Evolutionary conservation across 2,113 vertebrate species (phyloP), one percentile per base, ranked within the genome.

Genomic region (Nerophis lumbriciformis): DNA sequence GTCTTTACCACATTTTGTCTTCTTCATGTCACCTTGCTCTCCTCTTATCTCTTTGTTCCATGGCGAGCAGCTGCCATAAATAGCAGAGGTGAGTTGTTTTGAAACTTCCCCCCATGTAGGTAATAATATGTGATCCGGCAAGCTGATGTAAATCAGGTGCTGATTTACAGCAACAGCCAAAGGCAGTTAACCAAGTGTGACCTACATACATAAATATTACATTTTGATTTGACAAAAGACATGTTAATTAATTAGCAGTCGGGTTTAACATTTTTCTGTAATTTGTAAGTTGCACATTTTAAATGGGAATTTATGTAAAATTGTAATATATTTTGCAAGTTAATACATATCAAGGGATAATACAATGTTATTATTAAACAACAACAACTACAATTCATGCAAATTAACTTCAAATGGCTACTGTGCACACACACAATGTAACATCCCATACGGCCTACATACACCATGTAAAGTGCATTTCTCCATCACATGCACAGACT

Each of bases 141-240:
- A 28, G 53, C 55, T 54, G 63, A 76, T 82, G 48, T 57, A 77
- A 82, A 83, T 52, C 50, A 75, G 71, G 48, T 49, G 59, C 59
- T 74, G 71, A 77, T 78, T 75, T 65, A 80, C 61, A 63, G 57
- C 44, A 69, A 56, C 68, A 53, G 55, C 78, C 72, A 8, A 11
- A 36, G 57, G 78, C 66, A 51, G 21, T 61, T 62, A 69, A 68
- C 53, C 53, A 9, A 58, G 28, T 42, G 66, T 67, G 65, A 69
- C 64, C 58, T 54, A 79, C 59, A 70, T 70, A 68, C 55, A 51
- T 15, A 57, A 48, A 48, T 42, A 65, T 13, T 11, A n/a, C 36
- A 38, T 35, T 28, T 3, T 28, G 28, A 28, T 2, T 28, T 19
- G 50, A 35, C 5, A 6, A 5, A 6, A 5, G 9, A 19, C 53